Percentiles rank a stretch among this genome's conserved stretches.
These are phyloP conservation scores for Cylas formicarius DNA, from an alignment of 1,140 invertebrate genomes.

Conservation along the genomic window DNA sequence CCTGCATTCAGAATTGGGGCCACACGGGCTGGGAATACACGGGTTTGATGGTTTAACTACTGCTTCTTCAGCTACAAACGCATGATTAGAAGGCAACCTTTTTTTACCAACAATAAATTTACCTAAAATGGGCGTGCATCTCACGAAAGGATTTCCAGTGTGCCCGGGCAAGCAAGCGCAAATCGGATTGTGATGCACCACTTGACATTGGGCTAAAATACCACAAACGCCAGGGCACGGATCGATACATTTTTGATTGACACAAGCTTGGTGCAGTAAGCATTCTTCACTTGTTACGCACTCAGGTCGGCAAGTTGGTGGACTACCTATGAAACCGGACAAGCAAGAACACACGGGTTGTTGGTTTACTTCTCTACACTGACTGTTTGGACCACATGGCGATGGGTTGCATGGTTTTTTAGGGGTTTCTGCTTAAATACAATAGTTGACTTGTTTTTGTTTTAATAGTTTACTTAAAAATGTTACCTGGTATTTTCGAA, in stretches of 20 bases:
- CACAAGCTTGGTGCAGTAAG: constrained; percentile 59
- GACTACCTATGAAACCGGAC: constrained; percentile 61
- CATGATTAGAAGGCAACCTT: neutral
- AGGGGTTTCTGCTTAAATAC: constrained; percentile 40
- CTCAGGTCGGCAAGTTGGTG: constrained; percentile 66
- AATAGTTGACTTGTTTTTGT: constrained; percentile 47
- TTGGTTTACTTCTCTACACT: constrained; percentile 59
- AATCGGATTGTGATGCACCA: constrained; percentile 54
- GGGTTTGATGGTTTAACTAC: constrained; percentile 45
- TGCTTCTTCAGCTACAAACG: constrained; percentile 8
- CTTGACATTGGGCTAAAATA: constrained; percentile 59
- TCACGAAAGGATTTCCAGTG: constrained; percentile 69
- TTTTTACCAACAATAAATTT: neutral
- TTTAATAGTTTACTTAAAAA: constrained; percentile 28
- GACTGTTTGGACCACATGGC: constrained; percentile 70
- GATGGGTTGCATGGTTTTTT: constrained; percentile 60
- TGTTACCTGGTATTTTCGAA: constrained; percentile 47
- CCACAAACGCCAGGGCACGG: constrained; percentile 76
- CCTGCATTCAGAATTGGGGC: constrained; percentile 66
- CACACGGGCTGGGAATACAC: constrained; percentile 67
- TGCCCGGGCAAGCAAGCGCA: constrained; percentile 63
- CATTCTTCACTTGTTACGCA: constrained; percentile 72
- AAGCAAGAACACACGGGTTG: constrained; percentile 68
- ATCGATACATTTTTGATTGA: constrained; percentile 70
- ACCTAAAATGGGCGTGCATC: constrained; percentile 46